Percentiles rank a stretch among this genome's conserved stretches.
phyloP scores from a whole-genome alignment of 2,888 invertebrate species.

The Cyclophora punctaria region DNA sequence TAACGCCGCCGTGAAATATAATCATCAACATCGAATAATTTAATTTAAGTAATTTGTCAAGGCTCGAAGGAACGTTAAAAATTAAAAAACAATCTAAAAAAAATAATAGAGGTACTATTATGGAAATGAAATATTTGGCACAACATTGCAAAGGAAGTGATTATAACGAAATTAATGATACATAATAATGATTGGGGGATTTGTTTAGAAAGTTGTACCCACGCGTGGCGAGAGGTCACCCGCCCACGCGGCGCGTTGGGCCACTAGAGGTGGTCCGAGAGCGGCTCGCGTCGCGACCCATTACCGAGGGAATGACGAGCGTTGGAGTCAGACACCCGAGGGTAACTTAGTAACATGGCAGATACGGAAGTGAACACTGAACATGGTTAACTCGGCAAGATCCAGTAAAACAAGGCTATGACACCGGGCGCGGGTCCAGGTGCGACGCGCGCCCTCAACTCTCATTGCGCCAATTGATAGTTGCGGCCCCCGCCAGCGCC shows the following conservation, averaged over 20 bases:
- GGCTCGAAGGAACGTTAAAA: not conserved
- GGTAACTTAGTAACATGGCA: too few species aligned
- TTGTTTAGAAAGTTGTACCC: constrained; percentile 55
- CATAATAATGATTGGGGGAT: constrained; percentile 30
- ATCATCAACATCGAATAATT: too few species aligned
- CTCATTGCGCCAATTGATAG: not conserved
- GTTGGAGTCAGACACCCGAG: too few species aligned
- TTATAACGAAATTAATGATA: constrained; percentile 2
- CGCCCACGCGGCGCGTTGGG: constrained; percentile 39
- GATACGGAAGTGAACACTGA: too few species aligned
- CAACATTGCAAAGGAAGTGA: not conserved
- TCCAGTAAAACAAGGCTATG: too few species aligned
- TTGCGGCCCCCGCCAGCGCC: not conserved
- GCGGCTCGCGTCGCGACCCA: constrained; percentile 29
- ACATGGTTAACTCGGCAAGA: too few species aligned
- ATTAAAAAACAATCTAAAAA: not conserved
- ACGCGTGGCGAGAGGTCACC: constrained; percentile 66
- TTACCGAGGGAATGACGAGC: constrained; percentile 51
- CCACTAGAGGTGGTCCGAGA: constrained; percentile 20
- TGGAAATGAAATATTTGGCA: not conserved
- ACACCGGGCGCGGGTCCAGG: too few species aligned
- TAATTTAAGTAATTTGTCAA: too few species aligned
- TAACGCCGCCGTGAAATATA: too few species aligned
- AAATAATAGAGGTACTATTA: not conserved
- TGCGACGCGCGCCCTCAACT: not conserved